Conservation (phyloP, 1,140 invertebrate genomes). For the Pachypeltis micranthus region DNA sequence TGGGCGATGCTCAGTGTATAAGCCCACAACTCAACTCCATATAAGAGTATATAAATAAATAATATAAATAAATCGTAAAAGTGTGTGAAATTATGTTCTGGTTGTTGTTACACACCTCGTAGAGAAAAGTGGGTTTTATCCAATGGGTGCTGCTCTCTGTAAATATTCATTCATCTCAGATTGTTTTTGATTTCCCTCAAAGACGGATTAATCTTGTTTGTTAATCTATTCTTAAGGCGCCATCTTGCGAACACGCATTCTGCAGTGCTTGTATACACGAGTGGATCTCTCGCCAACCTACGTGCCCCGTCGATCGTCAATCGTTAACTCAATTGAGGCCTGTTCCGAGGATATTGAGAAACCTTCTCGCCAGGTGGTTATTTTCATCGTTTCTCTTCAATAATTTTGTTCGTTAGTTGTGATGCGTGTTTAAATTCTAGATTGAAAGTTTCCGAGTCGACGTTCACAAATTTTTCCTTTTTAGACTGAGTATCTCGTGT, state of each 20-base stretch:
- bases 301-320: constrained; percentile 85
- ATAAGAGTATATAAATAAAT: too few relatives aligned
- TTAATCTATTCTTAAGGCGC: constrained; percentile 53
- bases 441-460: too few relatives aligned
- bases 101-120: neutral
- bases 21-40: too few relatives aligned
- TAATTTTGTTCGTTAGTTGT: neutral
- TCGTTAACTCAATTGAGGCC: constrained; percentile 78
- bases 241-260: constrained; percentile 91
- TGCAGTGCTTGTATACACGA: constrained; percentile 86
- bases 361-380: constrained; percentile 64
- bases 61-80: neutral
- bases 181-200: neutral
- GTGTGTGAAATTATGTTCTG: neutral
- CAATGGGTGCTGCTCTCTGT: neutral
- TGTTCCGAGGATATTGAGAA: constrained; percentile 83
- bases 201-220: neutral
- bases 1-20: too few relatives aligned
- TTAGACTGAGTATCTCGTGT: constrained; percentile 73
- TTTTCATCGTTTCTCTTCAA: too few relatives aligned
- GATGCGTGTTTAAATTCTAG: neutral
- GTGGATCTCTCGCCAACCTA: constrained; percentile 84
- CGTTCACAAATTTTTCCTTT: too few relatives aligned
- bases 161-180: too few relatives aligned
- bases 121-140: neutral